Base-by-base conservation (phyloP, 2,797 vertebrate genomes). In the Astyanax mexicanus region DNA sequence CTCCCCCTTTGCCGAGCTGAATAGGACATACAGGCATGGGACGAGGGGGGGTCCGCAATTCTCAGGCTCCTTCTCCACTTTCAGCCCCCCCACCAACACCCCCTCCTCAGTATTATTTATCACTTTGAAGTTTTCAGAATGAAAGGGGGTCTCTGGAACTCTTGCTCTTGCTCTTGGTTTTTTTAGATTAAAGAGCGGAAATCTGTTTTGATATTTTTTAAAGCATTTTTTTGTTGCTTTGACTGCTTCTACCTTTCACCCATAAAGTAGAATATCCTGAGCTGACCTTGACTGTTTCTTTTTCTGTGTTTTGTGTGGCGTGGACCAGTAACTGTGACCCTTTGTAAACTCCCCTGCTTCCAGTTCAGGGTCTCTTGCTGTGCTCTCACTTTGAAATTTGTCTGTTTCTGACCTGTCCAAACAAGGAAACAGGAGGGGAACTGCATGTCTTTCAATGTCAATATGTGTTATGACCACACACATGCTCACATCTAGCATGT, bases 1-100 rank as follows among this genome's bases (percentile, higher is more conserved):
- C 85, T 89, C 84, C 81, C 82, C 65, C 77, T 58, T 66, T 70
- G 83, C 69, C 32, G 55, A 23, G 13, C 51, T 90, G 87, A 92
- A 91, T 89, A 84, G 90, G 81, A 89, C 80, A 84, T 89, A 82
- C 86, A 89, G 83, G 81, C 86, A 85, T 88, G 84, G 86, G 88
- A 88, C 13, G 78, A 77, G 81, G 86, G 83, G 87, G 86, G 82
- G 81, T 83, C 84, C 60, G 69, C 27, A 80, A 82, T 91, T 92
- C 90, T 89, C 87, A 90, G 87, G 85, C 74, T 83, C 64, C 65
- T 82, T 81, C 74, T n/a, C n/a, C n/a, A n/a, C n/a, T n/a, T n/a
- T n/a, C n/a, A n/a, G n/a, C 60, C 60, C 69, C 72, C 58, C 58
- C 47, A 73, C 82, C 76, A 79, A 78, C 84, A 2, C 84, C 58